phyloP scores from a whole-genome alignment of 2,797 vertebrate genomes.

The Parauchenoglanis punctatus region DNA sequence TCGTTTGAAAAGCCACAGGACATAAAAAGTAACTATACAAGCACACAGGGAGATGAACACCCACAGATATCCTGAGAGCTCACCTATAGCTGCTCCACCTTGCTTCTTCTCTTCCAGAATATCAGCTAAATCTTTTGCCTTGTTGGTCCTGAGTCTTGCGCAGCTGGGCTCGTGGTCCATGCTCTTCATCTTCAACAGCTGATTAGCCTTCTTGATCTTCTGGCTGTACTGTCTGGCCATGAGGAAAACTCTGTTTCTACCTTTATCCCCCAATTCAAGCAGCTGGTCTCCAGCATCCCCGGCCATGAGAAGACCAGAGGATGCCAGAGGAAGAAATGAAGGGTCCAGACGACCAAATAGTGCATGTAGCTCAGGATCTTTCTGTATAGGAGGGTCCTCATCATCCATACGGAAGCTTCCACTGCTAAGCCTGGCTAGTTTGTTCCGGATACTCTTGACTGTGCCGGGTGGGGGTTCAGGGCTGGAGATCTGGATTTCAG shows the following conservation, averaged over 20 bases:
- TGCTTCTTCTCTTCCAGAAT: constrained; percentile 98
- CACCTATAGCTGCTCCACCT: constrained; percentile 95
- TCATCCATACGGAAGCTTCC: constrained; percentile 81
- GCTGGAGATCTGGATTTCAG: constrained; percentile 30
- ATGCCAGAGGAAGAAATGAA: constrained; percentile 74
- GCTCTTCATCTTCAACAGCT: constrained; percentile 91
- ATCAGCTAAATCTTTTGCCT: constrained; percentile 88
- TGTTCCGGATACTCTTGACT: constrained; percentile 76
- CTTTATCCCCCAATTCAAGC: constrained; percentile 81
- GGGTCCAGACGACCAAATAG: constrained; percentile 80
- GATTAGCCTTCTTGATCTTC: constrained; percentile 98
- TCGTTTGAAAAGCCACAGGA: background rate
- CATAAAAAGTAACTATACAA: background rate
- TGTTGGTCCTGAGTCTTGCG: constrained; percentile 72
- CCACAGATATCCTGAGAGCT: constrained; percentile 39
- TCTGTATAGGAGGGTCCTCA: constrained; percentile 70
- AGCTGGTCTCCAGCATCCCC: constrained; percentile 71
- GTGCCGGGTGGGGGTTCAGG: constrained; percentile 78
- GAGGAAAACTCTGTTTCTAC: constrained; percentile 89
- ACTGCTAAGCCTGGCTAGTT: constrained; percentile 79
- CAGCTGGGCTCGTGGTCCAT: constrained; percentile 84
- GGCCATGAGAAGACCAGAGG: constrained; percentile 75
- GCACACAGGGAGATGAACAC: background rate
- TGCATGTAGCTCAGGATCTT: constrained; percentile 66
- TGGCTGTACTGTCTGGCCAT: constrained; percentile 99